Percentiles rank a stretch among this genome's conserved stretches.
Conservation (phyloP, 2,888 invertebrate genomes). For the Halictus quadricinctus region DNA sequence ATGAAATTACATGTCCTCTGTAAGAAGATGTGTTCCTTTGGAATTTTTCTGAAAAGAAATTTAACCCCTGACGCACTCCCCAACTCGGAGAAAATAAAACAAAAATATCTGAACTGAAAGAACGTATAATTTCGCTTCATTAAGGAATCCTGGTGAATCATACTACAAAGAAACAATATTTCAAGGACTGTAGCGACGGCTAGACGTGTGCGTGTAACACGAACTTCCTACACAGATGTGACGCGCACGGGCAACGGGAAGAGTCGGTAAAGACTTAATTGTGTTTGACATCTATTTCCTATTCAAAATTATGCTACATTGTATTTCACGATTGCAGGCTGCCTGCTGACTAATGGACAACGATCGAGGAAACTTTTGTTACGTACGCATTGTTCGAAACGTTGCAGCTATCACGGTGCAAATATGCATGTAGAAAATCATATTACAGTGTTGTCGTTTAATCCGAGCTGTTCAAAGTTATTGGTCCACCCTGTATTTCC, state of each 20-base stretch:
- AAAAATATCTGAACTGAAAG: neutral
- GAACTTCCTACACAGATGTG: neutral
- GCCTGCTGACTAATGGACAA: neutral
- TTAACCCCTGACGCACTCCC: too few relatives aligned
- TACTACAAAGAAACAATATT: neutral
- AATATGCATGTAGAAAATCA: too few relatives aligned
- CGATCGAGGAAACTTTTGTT: neutral
- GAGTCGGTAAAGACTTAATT: neutral
- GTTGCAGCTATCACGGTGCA: neutral
- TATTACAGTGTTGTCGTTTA: too few relatives aligned
- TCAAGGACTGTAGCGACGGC: neutral
- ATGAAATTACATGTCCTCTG: too few relatives aligned
- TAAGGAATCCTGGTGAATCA: neutral
- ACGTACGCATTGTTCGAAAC: neutral
- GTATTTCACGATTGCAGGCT: neutral
- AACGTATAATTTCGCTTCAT: neutral
- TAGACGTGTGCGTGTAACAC: neutral
- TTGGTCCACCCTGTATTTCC: neutral
- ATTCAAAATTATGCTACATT: conserved; percentile 9
- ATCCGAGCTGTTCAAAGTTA: neutral
- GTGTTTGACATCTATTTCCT: conserved; percentile 2
- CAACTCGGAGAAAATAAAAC: too few relatives aligned
- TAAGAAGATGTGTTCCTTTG: too few relatives aligned
- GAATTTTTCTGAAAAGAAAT: too few relatives aligned
- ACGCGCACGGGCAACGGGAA: neutral